Evolutionary conservation across 2,113 vertebrate genomes (phyloP).

Genomic region (Rhabdomys dilectus): DNA sequence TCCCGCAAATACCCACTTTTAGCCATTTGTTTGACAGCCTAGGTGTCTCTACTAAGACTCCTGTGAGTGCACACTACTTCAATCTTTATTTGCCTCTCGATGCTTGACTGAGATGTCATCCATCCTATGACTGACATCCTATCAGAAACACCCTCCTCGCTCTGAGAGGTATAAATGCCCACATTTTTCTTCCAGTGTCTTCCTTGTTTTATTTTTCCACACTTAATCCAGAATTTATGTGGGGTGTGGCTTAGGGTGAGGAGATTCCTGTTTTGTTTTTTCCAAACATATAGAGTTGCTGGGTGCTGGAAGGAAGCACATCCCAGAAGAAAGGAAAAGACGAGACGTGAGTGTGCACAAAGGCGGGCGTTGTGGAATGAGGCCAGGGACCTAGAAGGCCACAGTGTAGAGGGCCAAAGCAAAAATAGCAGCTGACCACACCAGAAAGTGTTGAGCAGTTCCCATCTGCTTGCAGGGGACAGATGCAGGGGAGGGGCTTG

Average conservation of each 20-base stretch:
- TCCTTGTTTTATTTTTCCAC: background rate
- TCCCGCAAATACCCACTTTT: background rate
- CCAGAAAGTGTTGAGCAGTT: background rate
- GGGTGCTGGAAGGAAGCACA: background rate
- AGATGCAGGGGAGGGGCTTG: background rate
- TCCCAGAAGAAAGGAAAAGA: background rate
- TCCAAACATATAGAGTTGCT: background rate
- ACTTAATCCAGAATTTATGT: background rate
- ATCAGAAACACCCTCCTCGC: background rate
- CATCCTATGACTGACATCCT: background rate
- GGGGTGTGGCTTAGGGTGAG: background rate
- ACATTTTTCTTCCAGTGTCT: background rate
- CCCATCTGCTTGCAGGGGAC: background rate
- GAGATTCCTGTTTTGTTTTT: background rate
- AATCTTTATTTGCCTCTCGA: background rate
- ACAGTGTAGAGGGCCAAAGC: too few relatives aligned
- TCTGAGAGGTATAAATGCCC: background rate
- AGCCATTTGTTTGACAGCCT: background rate
- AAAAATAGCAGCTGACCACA: background rate
- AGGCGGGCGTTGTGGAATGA: background rate
- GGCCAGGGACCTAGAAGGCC: background rate
- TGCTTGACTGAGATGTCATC: background rate
- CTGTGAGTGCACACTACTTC: background rate
- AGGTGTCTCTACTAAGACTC: background rate
- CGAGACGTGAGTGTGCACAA: background rate